Evolutionary conservation across 2,888 invertebrate species (phyloP), one percentile per base, ranked within the genome.

Genomic region (Arge pagana): DNA sequence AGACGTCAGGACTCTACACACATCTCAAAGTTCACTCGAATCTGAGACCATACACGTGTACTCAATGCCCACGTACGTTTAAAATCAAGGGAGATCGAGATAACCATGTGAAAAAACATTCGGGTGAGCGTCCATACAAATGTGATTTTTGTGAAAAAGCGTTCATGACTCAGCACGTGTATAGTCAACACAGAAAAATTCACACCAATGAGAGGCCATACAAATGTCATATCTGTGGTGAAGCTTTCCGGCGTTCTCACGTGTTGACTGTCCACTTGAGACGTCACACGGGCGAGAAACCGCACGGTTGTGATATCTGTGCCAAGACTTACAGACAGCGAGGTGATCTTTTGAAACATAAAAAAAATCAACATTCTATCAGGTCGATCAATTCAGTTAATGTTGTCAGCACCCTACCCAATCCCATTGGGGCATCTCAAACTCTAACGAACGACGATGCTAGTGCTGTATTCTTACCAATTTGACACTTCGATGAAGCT

Each of bases 101-200:
- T 33, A 59, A 56, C 48, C 59, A 59, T 30, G 56, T 53, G 18
- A 58, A 54, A 21, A 52, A 54, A 41, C 59, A 59, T 35, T 50
- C 59, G 5, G 59, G 59, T 1, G 37, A 56, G 49, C 54, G 59
- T 15, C 59, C 59, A 15, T 59, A 58, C 54, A 59, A 59, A 39
- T 59, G 58, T 18, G 59, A 59, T 23, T 53, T 54, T 40, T 59
- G 59, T 31, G 33, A 53, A 13, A 59, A 59, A 30, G 56, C 59
- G 2, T 59, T 59, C 28, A 59, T 59, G 59, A 59, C 59, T 6
- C 59, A 56, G 33, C 59, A 59, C 35, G 59, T 59, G 19, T 59
- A 54, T 10, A 59, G 59, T 41, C 59, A 59, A 15, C 50, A 51
- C n/a, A 21, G 43, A 7, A 51, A 43, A 13, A 51, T 51, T 6